These are phyloP conservation scores for Distichodus sexfasciatus DNA, from an alignment of 2,797 vertebrate species.

Conservation along the genomic window DNA sequence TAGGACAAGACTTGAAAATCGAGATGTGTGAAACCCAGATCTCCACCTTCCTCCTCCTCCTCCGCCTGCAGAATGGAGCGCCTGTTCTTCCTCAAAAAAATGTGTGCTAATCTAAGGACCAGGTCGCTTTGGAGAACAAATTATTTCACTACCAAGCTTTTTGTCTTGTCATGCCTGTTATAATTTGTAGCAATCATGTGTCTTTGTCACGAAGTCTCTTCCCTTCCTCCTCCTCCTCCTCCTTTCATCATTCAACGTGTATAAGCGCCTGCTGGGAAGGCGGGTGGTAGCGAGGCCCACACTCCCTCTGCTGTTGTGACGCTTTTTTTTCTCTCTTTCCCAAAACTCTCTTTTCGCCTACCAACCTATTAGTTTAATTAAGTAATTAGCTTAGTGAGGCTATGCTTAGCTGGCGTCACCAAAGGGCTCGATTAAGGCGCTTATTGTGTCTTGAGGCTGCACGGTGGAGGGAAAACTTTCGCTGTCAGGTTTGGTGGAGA, in stretches of 20 bases:
- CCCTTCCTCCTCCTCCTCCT: background rate
- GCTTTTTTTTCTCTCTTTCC: constrained; percentile 43
- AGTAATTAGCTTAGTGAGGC: constrained; percentile 62
- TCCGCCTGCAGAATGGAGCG: constrained; percentile 30
- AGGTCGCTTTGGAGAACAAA: constrained; percentile 28
- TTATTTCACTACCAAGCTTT: constrained; percentile 27
- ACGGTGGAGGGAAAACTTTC: constrained; percentile 3
- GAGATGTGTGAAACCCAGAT: too few relatives aligned
- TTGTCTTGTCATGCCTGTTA: constrained; percentile 16
- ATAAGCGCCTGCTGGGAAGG: constrained; percentile 31
- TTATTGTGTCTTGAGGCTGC: constrained; percentile 23
- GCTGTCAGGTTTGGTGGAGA: constrained; percentile 25
- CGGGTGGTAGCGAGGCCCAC: background rate
- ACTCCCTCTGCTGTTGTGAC: constrained; percentile 30
- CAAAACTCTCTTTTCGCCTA: constrained; percentile 44
- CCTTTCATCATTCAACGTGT: constrained; percentile 33
- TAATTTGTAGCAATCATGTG: background rate
- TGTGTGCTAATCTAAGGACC: constrained; percentile 33
- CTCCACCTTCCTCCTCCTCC: too few relatives aligned
- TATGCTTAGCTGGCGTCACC: constrained; percentile 52
- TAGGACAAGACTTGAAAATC: constrained; percentile 22
- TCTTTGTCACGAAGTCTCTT: constrained; percentile 17
- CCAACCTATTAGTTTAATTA: constrained; percentile 67
- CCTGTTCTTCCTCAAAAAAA: constrained; percentile 20
- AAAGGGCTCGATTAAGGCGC: constrained; percentile 37